phyloP scores from a whole-genome alignment of 1,140 invertebrate species.

The Lordiphosa clarofinis region DNA sequence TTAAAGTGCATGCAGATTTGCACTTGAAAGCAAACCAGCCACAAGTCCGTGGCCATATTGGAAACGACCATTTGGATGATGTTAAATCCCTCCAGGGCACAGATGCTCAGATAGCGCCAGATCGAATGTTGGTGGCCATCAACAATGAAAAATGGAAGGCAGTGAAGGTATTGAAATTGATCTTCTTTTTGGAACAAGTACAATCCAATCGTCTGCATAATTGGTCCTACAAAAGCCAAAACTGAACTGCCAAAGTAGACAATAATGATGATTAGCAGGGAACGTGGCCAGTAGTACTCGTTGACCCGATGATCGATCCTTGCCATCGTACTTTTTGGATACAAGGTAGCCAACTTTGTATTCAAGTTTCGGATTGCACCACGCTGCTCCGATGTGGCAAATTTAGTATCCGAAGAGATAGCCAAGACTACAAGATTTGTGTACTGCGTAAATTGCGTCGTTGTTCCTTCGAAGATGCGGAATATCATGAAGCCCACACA shows the following conservation, averaged over 20 bases:
- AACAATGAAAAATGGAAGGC: background rate
- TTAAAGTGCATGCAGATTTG: conserved; percentile 59
- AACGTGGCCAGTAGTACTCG: conserved; percentile 37
- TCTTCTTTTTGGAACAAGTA: background rate
- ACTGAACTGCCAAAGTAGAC: conserved; percentile 26
- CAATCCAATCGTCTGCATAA: conserved; percentile 16
- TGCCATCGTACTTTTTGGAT: conserved; percentile 22
- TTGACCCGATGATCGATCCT: conserved; percentile 26
- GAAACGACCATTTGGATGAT: conserved; percentile 1
- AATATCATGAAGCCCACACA: conserved; percentile 30
- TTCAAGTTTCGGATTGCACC: conserved; percentile 15
- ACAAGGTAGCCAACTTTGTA: conserved; percentile 21
- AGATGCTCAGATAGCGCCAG: background rate
- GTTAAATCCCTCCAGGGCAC: conserved; percentile 24
- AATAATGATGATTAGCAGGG: conserved; percentile 2
- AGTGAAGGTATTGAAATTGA: conserved; percentile 31
- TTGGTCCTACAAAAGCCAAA: conserved; percentile 30
- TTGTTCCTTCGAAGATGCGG: conserved; percentile 24
- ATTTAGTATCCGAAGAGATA: conserved; percentile 44
- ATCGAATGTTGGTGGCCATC: background rate
- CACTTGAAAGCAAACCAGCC: conserved; percentile 41
- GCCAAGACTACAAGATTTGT: conserved; percentile 27
- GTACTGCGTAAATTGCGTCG: conserved; percentile 28
- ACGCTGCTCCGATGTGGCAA: conserved; percentile 20
- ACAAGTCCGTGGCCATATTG: conserved; percentile 21